phyloP scores from a whole-genome alignment of 1,140 invertebrate genomes.

The Heliconius congener region DNA sequence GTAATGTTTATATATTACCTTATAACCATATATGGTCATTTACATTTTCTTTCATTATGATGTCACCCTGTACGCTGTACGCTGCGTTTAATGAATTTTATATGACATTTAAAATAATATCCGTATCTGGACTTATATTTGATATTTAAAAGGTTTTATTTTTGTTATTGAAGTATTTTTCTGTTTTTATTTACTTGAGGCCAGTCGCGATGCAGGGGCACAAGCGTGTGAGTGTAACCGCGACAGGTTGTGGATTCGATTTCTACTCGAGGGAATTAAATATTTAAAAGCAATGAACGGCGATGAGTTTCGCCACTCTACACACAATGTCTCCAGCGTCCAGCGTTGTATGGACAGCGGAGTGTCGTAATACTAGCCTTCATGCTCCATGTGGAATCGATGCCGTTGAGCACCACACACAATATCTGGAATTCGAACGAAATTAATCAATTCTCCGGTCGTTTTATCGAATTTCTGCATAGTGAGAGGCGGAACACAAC shows the following conservation, averaged over 20 bases:
- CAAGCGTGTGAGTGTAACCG: no score
- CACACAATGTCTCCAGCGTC: no score
- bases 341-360: no score
- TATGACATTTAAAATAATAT: conserved; percentile 2
- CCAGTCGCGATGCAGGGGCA: no score
- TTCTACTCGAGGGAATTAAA: no score
- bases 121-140: not conserved
- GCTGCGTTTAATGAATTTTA: not conserved
- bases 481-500: not conserved
- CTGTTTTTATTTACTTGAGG: not conserved
- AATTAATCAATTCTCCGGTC: no score
- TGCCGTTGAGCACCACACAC: no score
- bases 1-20: not conserved
- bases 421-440: no score
- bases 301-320: no score
- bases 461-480: not conserved
- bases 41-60: conserved; percentile 29
- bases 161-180: not conserved
- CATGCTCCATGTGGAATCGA: no score
- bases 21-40: conserved; percentile 31
- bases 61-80: conserved; percentile 17
- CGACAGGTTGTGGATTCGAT: not conserved
- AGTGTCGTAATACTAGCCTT: no score
- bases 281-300: no score
- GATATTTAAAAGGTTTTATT: not conserved